phyloP scores from a whole-genome alignment of 2,888 invertebrate genomes.

The Morpho helenor region DNA sequence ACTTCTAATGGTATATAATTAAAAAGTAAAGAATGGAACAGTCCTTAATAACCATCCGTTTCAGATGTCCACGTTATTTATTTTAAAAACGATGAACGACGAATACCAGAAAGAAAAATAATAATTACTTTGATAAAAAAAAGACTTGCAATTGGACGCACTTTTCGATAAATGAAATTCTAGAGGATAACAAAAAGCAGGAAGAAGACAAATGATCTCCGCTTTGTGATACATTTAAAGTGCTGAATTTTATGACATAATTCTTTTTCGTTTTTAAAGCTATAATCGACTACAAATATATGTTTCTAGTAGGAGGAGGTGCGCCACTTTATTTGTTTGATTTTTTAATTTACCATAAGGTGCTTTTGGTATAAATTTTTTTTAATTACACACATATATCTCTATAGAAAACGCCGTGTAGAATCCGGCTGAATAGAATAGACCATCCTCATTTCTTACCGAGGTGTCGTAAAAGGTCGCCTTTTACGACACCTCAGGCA shows the following conservation, averaged over 20 bases:
- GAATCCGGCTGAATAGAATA: no score
- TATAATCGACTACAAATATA: neutral
- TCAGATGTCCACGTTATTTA: neutral
- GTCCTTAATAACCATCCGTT: neutral
- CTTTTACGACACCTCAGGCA: no score
- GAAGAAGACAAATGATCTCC: conserved; percentile 48
- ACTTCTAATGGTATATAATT: no score
- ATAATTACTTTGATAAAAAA: conserved; percentile 24
- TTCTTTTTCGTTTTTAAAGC: neutral
- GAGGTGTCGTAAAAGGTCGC: no score
- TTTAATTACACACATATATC: no score
- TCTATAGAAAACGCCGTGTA: no score
- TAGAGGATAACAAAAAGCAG: conserved; percentile 48
- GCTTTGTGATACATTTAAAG: conserved; percentile 43
- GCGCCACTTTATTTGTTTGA: no score
- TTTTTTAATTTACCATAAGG: no score
- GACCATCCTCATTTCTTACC: no score
- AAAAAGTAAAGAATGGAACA: neutral
- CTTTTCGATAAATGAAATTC: conserved; percentile 48
- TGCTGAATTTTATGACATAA: conserved; percentile 3
- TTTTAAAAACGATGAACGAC: neutral
- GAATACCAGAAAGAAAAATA: conserved; percentile 8
- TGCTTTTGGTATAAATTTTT: no score
- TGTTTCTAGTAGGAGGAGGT: no score
- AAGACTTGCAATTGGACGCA: conserved; percentile 31